Percentiles rank a stretch among this genome's conserved stretches.
Conservation (phyloP, 2,797 vertebrate genomes). For the Delichon dasypus region DNA sequence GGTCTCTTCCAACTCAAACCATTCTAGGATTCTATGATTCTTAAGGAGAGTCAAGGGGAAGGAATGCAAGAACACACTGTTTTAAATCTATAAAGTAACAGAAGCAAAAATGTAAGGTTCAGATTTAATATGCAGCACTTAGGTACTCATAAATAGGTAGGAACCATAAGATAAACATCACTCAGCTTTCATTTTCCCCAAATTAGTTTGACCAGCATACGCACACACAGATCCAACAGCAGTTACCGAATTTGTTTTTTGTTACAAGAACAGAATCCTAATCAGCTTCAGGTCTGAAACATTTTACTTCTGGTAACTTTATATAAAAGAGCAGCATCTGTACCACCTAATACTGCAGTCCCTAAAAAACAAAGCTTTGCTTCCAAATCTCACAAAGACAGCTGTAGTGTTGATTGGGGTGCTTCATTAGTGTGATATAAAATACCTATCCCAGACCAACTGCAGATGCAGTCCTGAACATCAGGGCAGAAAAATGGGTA, state of each 20-base stretch:
- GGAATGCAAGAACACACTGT: neutral
- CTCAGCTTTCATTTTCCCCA: neutral
- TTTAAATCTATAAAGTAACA: neutral
- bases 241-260: neutral
- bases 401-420: neutral
- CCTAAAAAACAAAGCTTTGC: neutral
- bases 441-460: neutral
- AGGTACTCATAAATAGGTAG: neutral
- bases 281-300: neutral
- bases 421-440: neutral
- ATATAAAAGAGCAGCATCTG: neutral
- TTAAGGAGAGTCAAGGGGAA: neutral
- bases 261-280: neutral
- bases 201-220: neutral
- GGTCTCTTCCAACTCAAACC: neutral
- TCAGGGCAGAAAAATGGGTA: neutral
- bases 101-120: neutral
- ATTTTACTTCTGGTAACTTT: neutral
- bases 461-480: neutral
- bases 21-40: neutral
- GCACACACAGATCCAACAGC: neutral
- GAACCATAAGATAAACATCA: neutral
- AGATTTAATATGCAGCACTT: neutral
- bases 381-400: neutral
- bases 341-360: neutral